Conservation (phyloP, 2,113 vertebrate genomes). For the Channa argus region DNA sequence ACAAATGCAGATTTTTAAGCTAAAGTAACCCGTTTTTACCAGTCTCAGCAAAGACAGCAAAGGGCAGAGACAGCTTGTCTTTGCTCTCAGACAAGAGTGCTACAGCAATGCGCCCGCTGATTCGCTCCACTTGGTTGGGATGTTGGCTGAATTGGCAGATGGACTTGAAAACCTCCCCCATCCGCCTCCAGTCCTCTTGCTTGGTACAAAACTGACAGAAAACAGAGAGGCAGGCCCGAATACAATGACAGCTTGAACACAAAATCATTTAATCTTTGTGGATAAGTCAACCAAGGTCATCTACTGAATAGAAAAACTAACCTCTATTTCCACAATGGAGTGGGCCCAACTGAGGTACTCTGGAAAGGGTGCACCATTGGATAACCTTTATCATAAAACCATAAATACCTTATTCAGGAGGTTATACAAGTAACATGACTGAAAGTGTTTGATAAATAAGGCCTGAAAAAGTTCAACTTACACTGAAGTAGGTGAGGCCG, state of each 20-base stretch:
- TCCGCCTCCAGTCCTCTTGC: constrained; percentile 87
- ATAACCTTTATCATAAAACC: constrained; percentile 6
- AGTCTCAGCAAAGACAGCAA: constrained; percentile 88
- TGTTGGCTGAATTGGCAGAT: constrained; percentile 80
- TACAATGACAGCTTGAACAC: not conserved
- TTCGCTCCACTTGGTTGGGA: constrained; percentile 83
- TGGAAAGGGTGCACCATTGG: constrained; percentile 17
- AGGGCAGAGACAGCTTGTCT: constrained; percentile 86
- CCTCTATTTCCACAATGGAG: constrained; percentile 75
- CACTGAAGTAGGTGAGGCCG: constrained; percentile 76
- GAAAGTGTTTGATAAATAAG: no score
- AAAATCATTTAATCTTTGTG: not conserved
- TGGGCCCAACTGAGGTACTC: constrained; percentile 62
- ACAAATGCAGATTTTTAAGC: no score
- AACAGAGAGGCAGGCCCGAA: constrained; percentile 14
- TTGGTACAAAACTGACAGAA: constrained; percentile 86
- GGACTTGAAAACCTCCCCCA: constrained; percentile 86
- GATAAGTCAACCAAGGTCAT: not conserved
- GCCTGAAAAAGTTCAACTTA: constrained; percentile 59
- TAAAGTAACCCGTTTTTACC: constrained; percentile 70
- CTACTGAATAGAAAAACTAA: constrained; percentile 25
- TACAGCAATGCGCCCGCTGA: constrained; percentile 84
- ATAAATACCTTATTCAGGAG: not conserved
- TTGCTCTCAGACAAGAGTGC: constrained; percentile 83
- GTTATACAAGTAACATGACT: no score